Evolutionary conservation across 2,888 invertebrate genomes (phyloP), one percentile per base, ranked within the genome.

Genomic region (Oxytorus armatus): DNA sequence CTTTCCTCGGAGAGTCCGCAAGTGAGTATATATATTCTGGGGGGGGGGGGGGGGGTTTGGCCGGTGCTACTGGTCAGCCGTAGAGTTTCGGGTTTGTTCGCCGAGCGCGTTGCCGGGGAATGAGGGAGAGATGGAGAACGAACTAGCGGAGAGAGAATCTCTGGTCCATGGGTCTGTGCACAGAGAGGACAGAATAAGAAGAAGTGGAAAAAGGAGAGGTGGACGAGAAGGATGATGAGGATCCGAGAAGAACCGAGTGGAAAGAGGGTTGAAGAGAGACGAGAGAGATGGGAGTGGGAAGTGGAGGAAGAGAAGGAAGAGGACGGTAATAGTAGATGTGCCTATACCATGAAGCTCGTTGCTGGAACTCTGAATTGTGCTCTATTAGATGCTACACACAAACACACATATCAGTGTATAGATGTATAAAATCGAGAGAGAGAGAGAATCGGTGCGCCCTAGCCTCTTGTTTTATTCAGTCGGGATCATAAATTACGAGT

Each of bases 401-500:
- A 11, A 44, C 25, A 21, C 7, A 21, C 3, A 16, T n/a, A 10
- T 33, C 21, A 21, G 23, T 25, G 10, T 39, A 51, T 16, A 21
- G 36, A 21, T 23, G 65, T 65, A 36, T 33, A 14, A 68, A 68
- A 69, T 47, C 59, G 84, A 80, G 83, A 82, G 83, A 83, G 82
- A 85, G 86, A 73, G 72, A 39, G 72, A 59, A 29, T 21, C 49
- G 44, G 14, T 57, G 63, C 77, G 72, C 61, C 79, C 85, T 76
- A 77, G 82, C 80, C 90, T 91, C 90, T 90, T 91, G 92, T 92
- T 92, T 92, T 92, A 92, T 92, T 91, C 92, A 92, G 91, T 92
- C 91, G 89, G 91, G 89, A 91, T 92, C 91, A 92, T 92, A 92
- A 92, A 92, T 92, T 90, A 92, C 91, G 91, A 92, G 91, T 92